Base-by-base conservation (phyloP, 2,888 invertebrate species). In the Pterobdella sp. region DNA sequence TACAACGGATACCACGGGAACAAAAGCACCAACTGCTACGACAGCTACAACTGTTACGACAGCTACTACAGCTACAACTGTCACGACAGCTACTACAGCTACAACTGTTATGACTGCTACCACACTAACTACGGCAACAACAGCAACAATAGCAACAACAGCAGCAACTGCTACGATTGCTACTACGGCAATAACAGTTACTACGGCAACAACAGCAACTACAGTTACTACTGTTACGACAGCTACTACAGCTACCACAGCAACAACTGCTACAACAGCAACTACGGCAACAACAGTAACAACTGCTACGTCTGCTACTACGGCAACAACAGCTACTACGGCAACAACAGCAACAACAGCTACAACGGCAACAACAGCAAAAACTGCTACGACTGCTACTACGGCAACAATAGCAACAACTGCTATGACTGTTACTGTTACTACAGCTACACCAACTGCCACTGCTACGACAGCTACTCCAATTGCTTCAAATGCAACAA, bases 391-490 rank as follows among this genome's bases (percentile, higher is more conserved):
- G 26, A 67, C 34, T 14, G 4, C 7, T 67, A 4, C 2, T 34
- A 26, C 36, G 4, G 3, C 67, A 34, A 35, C 67, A 34, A 71
- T 34, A 10, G n/a, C 31, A 18, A 42, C 42, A 42, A 18, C 42
- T 42, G 18, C 42, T 31, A 34, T n/a, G 22, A 3, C 4, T 32
- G 52, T 35, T 31, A 60, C 71, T 1, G 63, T 34, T 29, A 63
- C 63, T 7, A 42, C 42, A 42, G 42, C 42, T 42, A 42, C 42
- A 60, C 26, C 35, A 10, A 3, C 4, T 32, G 52, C 52, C 22
- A 60, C 71, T 1, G 63, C 60, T 29, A 63, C 63, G 7, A 31
- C 71, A 32, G 32, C 63, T 22, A 56, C 34, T 1, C 1, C 71
- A 60, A 31, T 32, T 31, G 1, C 63, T 29, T 63, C 71, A 4